These are phyloP conservation scores for Zelleria hepariella DNA, from an alignment of 2,888 invertebrate species.

Conservation along the genomic window DNA sequence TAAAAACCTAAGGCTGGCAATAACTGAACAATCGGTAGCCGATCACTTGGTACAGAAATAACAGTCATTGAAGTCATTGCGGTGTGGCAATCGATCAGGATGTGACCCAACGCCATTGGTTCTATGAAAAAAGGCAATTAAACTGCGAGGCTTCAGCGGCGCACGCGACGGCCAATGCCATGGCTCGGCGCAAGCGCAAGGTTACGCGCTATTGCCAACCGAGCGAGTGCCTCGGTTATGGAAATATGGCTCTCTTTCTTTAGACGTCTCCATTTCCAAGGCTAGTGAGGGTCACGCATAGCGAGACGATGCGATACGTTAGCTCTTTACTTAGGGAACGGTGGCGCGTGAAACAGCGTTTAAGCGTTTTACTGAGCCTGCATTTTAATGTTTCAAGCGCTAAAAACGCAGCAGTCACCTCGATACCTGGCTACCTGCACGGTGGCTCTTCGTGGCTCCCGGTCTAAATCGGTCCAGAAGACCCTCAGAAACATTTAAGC, in stretches of 20 bases:
- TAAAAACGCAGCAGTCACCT: no score
- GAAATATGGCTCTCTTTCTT: not conserved
- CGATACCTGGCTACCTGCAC: no score
- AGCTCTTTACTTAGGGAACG: not conserved
- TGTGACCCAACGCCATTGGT: conserved; percentile 22
- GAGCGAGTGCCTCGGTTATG: not conserved
- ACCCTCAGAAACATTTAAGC: no score
- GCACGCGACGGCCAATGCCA: conserved; percentile 14
- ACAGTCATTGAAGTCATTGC: not conserved
- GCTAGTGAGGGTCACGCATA: not conserved
- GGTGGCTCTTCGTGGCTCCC: no score
- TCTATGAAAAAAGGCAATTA: conserved; percentile 28
- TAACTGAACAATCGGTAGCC: not conserved
- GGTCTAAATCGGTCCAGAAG: no score
- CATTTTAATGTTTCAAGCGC: no score
- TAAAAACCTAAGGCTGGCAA: no score
- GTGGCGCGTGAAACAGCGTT: no score
- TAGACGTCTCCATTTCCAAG: not conserved
- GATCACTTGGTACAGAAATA: conserved; percentile 5
- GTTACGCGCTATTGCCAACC: not conserved
- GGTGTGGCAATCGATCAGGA: conserved; percentile 37
- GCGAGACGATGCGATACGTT: not conserved
- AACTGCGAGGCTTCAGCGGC: conserved; percentile 16
- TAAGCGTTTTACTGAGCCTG: no score
- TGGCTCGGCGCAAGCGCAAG: not conserved